Conservation (phyloP, 2,113 vertebrate species). For the Sus scrofa region T2T-Sscrofa CM000825.6:52479001-52479500, state of each 20-base stretch:
- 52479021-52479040: no score
- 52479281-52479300: conserved; percentile 98
- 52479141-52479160: not conserved
- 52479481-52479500: not conserved
- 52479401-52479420: rapidly evolving
- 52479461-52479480: not conserved
- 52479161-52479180: rapidly evolving
- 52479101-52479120: no score
- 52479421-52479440: not conserved
- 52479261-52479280: conserved; percentile 99
- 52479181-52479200: conserved; percentile 93
- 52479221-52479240: conserved; percentile 97
- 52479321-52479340: conserved; percentile 91
- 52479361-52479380: rapidly evolving
- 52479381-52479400: no score
- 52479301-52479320: conserved; percentile 98
- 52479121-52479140: not conserved
- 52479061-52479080: no score
- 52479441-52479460: not conserved
- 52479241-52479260: conserved; percentile 96
- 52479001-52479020: no score
- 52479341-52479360: not conserved
- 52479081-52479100: no score
- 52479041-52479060: no score
- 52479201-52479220: conserved; percentile 96